phyloP scores from a whole-genome alignment of 2,888 invertebrate genomes.

The Eupithecia centaureata region DNA sequence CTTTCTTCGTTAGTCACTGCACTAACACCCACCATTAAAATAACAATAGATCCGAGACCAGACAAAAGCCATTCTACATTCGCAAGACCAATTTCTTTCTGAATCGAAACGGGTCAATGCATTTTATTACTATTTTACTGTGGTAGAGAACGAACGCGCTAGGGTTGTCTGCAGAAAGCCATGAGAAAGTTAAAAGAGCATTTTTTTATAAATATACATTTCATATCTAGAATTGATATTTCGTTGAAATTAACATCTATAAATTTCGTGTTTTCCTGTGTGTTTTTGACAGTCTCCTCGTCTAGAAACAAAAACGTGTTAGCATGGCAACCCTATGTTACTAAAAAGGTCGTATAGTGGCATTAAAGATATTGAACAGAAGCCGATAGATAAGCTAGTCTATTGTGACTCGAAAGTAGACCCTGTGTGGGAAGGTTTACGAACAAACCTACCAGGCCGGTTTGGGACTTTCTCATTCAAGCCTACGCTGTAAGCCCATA shows the following conservation, averaged over 20 bases:
- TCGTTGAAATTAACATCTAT: neutral
- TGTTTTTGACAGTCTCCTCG: neutral
- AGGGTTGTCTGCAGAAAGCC: conserved; percentile 24
- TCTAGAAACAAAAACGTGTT: neutral
- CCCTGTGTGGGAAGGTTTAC: conserved; percentile 63
- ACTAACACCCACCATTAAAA: conserved; percentile 36
- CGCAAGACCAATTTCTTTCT: conserved; percentile 44
- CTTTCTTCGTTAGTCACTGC: conserved; percentile 35
- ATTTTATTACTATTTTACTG: conserved; percentile 44
- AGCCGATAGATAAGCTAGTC: conserved; percentile 68
- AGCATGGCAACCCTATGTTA: conserved; percentile 12
- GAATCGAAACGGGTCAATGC: conserved; percentile 44
- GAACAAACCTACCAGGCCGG: conserved; percentile 64
- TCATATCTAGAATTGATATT: neutral
- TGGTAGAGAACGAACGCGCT: conserved; percentile 40
- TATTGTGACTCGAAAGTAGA: conserved; percentile 83
- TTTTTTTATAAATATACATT: neutral
- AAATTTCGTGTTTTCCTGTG: neutral
- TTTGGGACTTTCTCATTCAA: conserved; percentile 81
- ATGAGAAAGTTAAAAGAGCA: neutral
- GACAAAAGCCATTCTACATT: conserved; percentile 42
- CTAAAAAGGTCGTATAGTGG: conserved; percentile 33
- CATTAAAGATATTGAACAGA: conserved; percentile 52
- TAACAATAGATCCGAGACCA: conserved; percentile 41
- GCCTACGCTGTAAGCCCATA: conserved; percentile 57